A percentile compares a stretch with the other conserved stretches of the same genome.
Conservation (phyloP, 2,113 vertebrate genomes). For the Myiagra hebetior region DNA sequence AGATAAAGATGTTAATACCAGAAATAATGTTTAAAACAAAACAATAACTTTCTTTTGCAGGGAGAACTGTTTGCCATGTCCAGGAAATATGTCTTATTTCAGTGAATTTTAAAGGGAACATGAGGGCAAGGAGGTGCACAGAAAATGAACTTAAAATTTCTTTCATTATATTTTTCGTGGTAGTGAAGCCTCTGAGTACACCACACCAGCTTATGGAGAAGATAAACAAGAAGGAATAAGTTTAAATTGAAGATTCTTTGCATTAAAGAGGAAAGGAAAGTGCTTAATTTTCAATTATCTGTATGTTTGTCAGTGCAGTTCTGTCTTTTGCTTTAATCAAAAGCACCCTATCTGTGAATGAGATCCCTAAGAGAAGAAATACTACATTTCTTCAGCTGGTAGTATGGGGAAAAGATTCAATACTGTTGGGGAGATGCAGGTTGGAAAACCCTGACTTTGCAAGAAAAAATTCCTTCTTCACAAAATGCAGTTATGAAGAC, state of each 20-base stretch:
- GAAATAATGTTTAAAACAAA: slow-evolving; percentile 60
- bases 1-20: slow-evolving; percentile 63
- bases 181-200: background rate
- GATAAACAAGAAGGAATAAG: background rate
- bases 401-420: background rate
- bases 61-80: background rate
- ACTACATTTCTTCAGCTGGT: background rate
- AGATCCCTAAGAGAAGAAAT: background rate
- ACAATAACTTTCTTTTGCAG: background rate
- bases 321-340: background rate
- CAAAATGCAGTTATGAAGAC: background rate
- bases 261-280: background rate
- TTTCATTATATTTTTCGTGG: background rate
- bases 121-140: background rate
- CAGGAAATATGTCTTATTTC: slow-evolving; percentile 7
- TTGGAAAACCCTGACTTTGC: background rate
- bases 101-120: background rate
- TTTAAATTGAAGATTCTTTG: background rate
- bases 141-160: background rate
- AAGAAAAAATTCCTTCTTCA: background rate
- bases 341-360: background rate
- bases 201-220: background rate
- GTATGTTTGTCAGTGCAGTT: background rate
- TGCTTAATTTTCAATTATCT: background rate
- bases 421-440: background rate